Conservation (phyloP, 2,113 vertebrate genomes). For the Tragelaphus buxtoni region DNA sequence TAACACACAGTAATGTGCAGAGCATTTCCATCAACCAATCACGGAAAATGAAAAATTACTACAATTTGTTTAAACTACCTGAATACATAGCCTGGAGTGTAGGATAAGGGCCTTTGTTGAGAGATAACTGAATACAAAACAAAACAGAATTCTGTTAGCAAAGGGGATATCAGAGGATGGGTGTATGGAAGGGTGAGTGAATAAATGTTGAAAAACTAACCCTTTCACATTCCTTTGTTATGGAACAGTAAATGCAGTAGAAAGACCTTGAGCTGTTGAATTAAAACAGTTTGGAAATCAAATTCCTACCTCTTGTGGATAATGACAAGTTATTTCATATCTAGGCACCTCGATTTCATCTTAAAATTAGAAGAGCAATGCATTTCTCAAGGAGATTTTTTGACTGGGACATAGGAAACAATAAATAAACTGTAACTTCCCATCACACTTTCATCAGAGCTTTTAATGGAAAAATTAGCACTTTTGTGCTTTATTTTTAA, state of each 20-base stretch:
- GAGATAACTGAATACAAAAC: background rate
- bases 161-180: background rate
- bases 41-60: background rate
- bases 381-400: background rate
- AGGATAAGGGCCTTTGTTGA: background rate
- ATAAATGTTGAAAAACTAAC: background rate
- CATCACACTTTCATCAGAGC: background rate
- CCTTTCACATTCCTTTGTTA: background rate
- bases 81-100: background rate
- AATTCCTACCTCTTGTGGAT: background rate
- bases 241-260: background rate
- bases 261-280: background rate
- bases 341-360: background rate
- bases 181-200: background rate
- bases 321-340: background rate
- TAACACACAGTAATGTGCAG: background rate
- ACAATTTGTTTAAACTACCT: background rate
- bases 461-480: background rate
- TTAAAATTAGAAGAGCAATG: slow-evolving; percentile 10
- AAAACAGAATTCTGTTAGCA: background rate
- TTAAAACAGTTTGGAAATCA: background rate
- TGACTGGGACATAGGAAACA: background rate
- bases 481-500: background rate
- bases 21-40: background rate
- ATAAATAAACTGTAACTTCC: background rate